Evolutionary conservation across 2,888 invertebrate species (phyloP).

Genomic region (Leucoptera coffeella): DNA sequence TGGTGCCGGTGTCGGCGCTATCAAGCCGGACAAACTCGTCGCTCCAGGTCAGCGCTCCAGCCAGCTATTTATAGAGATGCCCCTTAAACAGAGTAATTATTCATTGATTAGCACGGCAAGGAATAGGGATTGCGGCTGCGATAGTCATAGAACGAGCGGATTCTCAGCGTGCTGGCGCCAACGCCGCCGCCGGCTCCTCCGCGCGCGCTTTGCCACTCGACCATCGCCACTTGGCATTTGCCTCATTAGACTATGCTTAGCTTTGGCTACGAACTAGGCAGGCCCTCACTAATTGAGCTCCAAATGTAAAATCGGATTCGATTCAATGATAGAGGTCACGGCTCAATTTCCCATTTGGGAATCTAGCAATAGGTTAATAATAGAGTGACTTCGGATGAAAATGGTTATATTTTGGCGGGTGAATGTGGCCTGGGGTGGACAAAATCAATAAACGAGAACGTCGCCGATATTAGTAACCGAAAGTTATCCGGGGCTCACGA

Average conservation of each 20-base stretch:
- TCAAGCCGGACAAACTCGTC: constrained; percentile 51
- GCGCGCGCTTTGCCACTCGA: no score
- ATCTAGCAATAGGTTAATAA: constrained; percentile 31
- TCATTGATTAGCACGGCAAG: constrained; percentile 53
- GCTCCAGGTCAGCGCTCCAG: constrained; percentile 54
- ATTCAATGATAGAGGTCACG: constrained; percentile 2
- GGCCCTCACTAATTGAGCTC: no score
- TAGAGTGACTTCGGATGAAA: constrained; percentile 16
- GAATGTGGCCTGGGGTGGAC: constrained; percentile 42
- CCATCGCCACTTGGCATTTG: no score
- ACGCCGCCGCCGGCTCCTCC: constrained; percentile 12
- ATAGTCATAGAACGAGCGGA: constrained; percentile 50
- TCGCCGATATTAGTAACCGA: no score
- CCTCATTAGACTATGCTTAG: no score
- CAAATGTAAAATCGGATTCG: constrained; percentile 1
- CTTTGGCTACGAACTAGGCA: no score
- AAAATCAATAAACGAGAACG: no score
- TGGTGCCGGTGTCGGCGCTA: constrained; percentile 16
- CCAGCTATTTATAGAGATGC: constrained; percentile 52
- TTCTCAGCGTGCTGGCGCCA: constrained; percentile 13
- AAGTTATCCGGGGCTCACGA: no score
- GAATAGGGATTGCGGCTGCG: constrained; percentile 52
- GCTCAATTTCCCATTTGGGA: constrained; percentile 11
- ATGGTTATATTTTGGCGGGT: constrained; percentile 24
- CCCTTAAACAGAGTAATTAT: constrained; percentile 55